Evolutionary conservation across 2,888 invertebrate genomes (phyloP).

Genomic region (Oscheius sp.): DNA sequence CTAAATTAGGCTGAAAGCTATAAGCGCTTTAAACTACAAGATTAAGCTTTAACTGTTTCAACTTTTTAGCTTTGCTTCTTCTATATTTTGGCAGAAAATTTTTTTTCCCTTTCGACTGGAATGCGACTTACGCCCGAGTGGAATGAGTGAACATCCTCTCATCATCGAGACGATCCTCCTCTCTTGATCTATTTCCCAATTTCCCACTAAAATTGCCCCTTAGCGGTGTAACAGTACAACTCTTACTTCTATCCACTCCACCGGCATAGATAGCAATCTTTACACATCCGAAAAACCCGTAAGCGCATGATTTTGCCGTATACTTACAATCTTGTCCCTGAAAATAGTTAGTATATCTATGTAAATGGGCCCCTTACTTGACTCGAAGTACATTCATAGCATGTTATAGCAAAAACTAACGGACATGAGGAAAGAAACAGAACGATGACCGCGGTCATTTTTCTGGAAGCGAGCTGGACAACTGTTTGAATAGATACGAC

Average conservation of each 20-base stretch:
- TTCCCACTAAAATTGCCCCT: slow-evolving; percentile 66
- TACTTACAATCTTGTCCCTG: slow-evolving; percentile 42
- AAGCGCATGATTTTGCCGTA: slow-evolving; percentile 49
- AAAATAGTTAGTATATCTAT: neutral
- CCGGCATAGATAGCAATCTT: slow-evolving; percentile 53
- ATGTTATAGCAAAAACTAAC: slow-evolving; percentile 24
- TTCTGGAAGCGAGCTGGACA: neutral
- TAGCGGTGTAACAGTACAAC: neutral
- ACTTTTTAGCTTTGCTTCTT: no score
- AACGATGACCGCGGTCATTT: slow-evolving; percentile 16
- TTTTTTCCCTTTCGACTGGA: no score
- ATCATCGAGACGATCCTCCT: slow-evolving; percentile 61
- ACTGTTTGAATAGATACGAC: slow-evolving; percentile 15
- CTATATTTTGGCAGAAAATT: no score
- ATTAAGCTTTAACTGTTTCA: no score
- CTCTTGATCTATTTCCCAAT: slow-evolving; percentile 62
- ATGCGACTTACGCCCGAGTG: slow-evolving; percentile 58
- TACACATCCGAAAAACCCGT: slow-evolving; percentile 57
- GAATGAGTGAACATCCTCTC: slow-evolving; percentile 64
- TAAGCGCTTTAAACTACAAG: no score
- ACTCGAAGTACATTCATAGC: slow-evolving; percentile 51
- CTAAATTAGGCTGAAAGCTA: no score
- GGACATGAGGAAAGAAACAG: neutral
- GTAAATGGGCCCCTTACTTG: slow-evolving; percentile 34
- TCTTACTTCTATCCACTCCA: slow-evolving; percentile 53